Evolutionary conservation across 2,113 vertebrate species (phyloP), one percentile per base, ranked within the genome.

Genomic region (Bombycilla garrulus): DNA sequence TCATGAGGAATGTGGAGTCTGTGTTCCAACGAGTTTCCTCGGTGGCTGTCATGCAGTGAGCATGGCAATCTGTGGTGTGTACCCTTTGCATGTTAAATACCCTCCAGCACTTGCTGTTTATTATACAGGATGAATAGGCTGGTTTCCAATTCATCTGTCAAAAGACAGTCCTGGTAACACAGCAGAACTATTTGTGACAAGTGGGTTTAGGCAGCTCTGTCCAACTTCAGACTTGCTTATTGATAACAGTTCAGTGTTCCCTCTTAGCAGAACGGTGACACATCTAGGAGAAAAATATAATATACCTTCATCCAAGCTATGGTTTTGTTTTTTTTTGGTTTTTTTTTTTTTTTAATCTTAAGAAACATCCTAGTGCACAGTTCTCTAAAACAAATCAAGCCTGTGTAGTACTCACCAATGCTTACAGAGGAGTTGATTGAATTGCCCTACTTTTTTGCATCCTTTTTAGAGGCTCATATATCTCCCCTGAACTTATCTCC

Each of bases 71-170:
- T 77, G 58, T 86, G 81, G 42, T 7, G 12, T 5, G 3, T 66
- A 42, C 47, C 88, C 35, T 23, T 67, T 85, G 50, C 56, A 53
- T 87, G 45, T 66, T 88, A 94, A 92, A 93, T 44, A 81, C 38
- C 36, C 76, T 57, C 42, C 87, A 89, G 90, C 82, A 86, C 74
- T 93, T 92, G 57, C 57, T 90, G 53, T 81, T 96, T 88, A 29
- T 78, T 90, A 69, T 26, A 42, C 56, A 56, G 40, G 53, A 86
- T 42, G 84, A 91, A 91, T 33, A 72, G 56, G 76, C 65, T 78
- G 36, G 45, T 94, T 92, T 91, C 86, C 72, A 86, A 77, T 66
- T 70, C 36, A 61, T 83, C 92, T 94, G 82, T 88, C 50, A 94
- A 71, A 96, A 95, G 65, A 0, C 36, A 62, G 28, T 70, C 78